These are phyloP conservation scores for Calidris pygmaea DNA, from an alignment of 2,113 vertebrate genomes.

Conservation along the genomic window DNA sequence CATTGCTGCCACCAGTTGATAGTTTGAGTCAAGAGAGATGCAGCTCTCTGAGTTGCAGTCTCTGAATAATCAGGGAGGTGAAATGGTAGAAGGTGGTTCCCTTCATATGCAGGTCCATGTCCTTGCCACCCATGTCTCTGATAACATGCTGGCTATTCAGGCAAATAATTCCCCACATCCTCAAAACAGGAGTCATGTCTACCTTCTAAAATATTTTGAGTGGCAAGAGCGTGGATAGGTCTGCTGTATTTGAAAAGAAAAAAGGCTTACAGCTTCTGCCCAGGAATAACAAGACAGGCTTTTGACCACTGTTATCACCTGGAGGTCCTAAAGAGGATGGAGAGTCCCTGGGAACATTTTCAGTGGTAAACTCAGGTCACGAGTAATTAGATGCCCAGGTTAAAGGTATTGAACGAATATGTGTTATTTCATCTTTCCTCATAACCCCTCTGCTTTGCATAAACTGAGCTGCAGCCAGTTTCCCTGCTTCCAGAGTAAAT, in stretches of 20 bases:
- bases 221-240: neutral
- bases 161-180: neutral
- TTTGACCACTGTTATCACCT: neutral
- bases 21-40: neutral
- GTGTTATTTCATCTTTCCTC: neutral
- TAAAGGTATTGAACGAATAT: neutral
- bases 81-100: neutral
- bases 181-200: neutral
- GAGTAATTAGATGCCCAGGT: neutral
- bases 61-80: neutral
- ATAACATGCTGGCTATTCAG: neutral
- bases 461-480: neutral
- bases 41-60: neutral
- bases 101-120: rapidly evolving
- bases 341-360: neutral
- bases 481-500: neutral
- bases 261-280: neutral
- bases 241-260: neutral
- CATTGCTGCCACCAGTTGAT: neutral
- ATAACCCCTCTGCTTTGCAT: neutral
- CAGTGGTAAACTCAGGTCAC: neutral
- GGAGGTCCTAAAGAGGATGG: neutral
- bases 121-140: neutral
- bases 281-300: rapidly evolving
- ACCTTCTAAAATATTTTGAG: neutral